A percentile compares a stretch with the other conserved stretches of the same genome.
Conservation (phyloP, 2,797 vertebrate species). For the Mormyrops boulengeri region DNA sequence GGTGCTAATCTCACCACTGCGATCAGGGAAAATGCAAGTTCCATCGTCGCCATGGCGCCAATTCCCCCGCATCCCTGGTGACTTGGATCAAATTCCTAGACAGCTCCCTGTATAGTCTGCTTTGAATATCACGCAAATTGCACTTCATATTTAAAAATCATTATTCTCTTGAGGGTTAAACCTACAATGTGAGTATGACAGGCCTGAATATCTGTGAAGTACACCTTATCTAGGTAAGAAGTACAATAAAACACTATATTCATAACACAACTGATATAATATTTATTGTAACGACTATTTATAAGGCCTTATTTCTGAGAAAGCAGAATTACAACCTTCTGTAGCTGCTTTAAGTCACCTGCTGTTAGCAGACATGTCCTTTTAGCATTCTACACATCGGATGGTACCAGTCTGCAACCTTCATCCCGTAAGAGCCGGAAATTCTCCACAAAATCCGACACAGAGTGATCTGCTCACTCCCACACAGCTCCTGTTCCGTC, state of each 20-base stretch:
- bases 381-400: neutral
- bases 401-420: neutral
- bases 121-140: neutral
- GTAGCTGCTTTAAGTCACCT: neutral
- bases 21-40: neutral
- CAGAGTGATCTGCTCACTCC: neutral
- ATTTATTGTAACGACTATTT: neutral
- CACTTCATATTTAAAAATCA: neutral
- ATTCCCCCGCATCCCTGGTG: neutral
- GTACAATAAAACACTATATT: neutral
- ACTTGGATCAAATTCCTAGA: conserved; percentile 7
- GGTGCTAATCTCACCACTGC: neutral
- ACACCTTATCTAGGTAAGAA: neutral
- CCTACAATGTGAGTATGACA: neutral
- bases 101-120: too few species aligned
- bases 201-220: neutral
- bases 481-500: neutral
- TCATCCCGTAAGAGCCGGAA: neutral
- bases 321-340: neutral
- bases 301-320: neutral
- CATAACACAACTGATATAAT: neutral
- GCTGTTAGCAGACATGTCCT: neutral
- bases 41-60: neutral
- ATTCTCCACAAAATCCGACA: neutral
- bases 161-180: neutral